Evolutionary conservation across 2,113 vertebrate species (phyloP).

Genomic region (Pyxicephalus adspersus): DNA sequence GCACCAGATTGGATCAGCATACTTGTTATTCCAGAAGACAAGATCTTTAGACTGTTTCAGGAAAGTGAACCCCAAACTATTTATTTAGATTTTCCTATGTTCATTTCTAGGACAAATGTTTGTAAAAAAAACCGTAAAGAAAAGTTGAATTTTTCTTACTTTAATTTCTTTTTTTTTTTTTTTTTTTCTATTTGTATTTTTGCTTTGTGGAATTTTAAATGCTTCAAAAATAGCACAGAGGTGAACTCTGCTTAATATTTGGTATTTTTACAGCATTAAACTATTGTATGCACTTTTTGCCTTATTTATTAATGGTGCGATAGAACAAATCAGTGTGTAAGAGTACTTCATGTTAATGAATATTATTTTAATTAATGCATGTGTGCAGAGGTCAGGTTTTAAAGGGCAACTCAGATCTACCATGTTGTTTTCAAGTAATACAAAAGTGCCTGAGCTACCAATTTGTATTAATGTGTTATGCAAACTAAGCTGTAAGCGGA

Average conservation of each 20-base stretch:
- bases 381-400: too few species aligned
- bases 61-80: slow-evolving; percentile 7
- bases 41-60: slow-evolving; percentile 1
- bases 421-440: too few species aligned
- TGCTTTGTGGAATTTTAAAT: background rate
- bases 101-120: background rate
- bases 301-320: slow-evolving; percentile 21
- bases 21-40: slow-evolving; percentile 22
- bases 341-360: too few species aligned
- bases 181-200: background rate
- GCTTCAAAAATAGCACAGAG: slow-evolving; percentile 35
- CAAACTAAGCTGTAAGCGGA: too few species aligned
- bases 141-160: background rate
- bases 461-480: too few species aligned
- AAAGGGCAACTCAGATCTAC: too few species aligned
- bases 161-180: background rate
- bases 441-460: too few species aligned
- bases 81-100: slow-evolving; percentile 19
- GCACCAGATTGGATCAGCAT: slow-evolving; percentile 4
- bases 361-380: too few species aligned
- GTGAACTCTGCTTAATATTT: slow-evolving; percentile 12
- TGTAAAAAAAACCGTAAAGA: slow-evolving; percentile 10
- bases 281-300: slow-evolving; percentile 27
- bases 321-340: too few species aligned
- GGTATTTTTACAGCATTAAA: slow-evolving; percentile 8